A percentile compares a stretch with the other conserved stretches of the same genome.
Evolutionary conservation across 2,113 vertebrate species (phyloP).

Genomic region (Lontra canadensis): DNA sequence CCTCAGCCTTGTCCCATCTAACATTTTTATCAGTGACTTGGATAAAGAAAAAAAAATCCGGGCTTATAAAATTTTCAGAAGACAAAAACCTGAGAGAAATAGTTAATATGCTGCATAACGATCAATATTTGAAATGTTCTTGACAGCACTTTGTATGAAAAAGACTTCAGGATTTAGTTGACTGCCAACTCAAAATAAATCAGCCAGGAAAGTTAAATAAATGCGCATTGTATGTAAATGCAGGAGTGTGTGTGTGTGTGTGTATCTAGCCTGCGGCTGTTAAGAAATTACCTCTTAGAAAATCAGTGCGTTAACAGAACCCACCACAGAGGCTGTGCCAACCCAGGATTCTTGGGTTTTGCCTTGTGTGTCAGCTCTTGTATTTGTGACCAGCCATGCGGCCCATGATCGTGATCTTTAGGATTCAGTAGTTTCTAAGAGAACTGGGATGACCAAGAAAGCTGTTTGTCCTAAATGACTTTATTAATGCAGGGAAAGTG

Average conservation of each 20-base stretch:
- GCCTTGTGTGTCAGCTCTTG: neutral
- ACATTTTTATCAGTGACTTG: neutral
- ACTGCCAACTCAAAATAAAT: conserved; percentile 42
- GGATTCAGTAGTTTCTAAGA: neutral
- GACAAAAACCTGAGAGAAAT: conserved; percentile 24
- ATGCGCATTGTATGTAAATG: neutral
- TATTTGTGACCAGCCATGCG: neutral
- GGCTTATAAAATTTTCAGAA: conserved; percentile 36
- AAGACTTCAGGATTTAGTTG: conserved; percentile 1
- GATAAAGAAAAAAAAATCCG: conserved; percentile 21
- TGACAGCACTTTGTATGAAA: conserved; percentile 35
- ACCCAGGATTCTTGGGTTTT: neutral
- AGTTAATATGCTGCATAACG: neutral
- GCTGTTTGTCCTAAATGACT: neutral
- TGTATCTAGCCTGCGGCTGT: neutral
- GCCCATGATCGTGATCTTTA: neutral
- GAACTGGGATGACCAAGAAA: neutral
- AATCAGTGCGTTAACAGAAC: neutral
- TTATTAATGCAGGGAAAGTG: neutral
- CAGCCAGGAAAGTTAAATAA: conserved; percentile 30
- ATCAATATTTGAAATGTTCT: conserved; percentile 56
- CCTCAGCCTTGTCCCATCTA: neutral
- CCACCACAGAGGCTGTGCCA: neutral
- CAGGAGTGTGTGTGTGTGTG: neutral
- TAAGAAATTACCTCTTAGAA: neutral